Base-by-base conservation (phyloP, 2,113 vertebrate genomes). In the Poicephalus meyeri region DNA sequence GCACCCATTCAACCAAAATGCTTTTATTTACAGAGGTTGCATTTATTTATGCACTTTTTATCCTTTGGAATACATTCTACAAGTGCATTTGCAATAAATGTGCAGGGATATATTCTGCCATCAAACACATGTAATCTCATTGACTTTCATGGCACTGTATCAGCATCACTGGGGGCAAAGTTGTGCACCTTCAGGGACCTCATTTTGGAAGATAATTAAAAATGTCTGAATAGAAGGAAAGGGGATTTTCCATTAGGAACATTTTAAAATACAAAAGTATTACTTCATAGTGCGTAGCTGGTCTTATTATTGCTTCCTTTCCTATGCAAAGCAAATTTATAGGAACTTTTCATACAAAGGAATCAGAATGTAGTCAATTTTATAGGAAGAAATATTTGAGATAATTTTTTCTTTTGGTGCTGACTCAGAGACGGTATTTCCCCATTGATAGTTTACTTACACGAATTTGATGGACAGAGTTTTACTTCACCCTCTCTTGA, bases 201-300 rank as follows among this genome's bases (percentile, higher is more conserved):
- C 9, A 72, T 63, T 92, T 92, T 80, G 95, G 39, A 94, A 79
- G 46, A 70, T 73, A 91, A 88, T 46, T 85, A 42, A 64, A 96
- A 94, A 50, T 0, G 3, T 58, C 68, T 89, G 39, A 83, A 64
- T 15, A 68, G 63, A 80, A 86, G 46, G n/a, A 80, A 87, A 72
- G 0, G 5, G 23, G 6, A 23, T 46, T 85, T 93, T 86, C 35
- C 33, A 63, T 53, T 50, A 89, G 55, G 70, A 91, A 42, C 18
- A 42, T 42, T 49, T 81, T 91, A 60, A 26, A 10, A 53, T 65
- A 37, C 6, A 16, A 35, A 81, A 85, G 19, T 65, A 69, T 39
- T 88, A 44, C 17, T 82, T 81, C 28, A 46, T n/a, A 65, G 10
- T 13, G 5, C 28, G 9, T 52, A 46, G 31, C 8, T 69, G 41